A percentile compares a stretch with the other conserved stretches of the same genome.
Conservation (phyloP, 1,140 invertebrate genomes). For the Drosophila nikananu region DNA sequence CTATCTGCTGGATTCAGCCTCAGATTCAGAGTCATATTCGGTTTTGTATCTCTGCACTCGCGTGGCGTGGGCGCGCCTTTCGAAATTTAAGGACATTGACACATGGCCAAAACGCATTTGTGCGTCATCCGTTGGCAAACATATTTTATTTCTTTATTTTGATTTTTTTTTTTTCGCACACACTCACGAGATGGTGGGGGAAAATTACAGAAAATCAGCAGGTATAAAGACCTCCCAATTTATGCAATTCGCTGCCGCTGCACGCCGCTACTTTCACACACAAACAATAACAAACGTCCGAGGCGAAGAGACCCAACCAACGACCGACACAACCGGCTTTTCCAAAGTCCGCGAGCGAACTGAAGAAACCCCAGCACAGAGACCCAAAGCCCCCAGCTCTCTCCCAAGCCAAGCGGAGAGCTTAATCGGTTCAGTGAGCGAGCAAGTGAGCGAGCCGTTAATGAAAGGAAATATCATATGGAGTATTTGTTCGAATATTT, state of each 20-base stretch:
- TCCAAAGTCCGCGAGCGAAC: constrained; percentile 61
- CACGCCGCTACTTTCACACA: constrained; percentile 68
- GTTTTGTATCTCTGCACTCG: constrained; percentile 37
- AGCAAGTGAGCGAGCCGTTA: background rate
- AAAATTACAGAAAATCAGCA: constrained; percentile 35
- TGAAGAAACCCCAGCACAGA: constrained; percentile 48
- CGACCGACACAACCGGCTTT: constrained; percentile 65
- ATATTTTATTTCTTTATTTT: constrained; percentile 15
- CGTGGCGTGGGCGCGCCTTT: constrained; percentile 55
- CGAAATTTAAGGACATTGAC: constrained; percentile 76
- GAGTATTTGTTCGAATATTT: background rate
- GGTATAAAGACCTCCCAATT: constrained; percentile 55
- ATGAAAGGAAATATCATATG: background rate
- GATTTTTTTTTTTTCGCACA: constrained; percentile 6
- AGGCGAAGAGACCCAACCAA: constrained; percentile 1
- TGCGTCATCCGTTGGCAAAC: constrained; percentile 63
- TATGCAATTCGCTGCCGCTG: constrained; percentile 65
- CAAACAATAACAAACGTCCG: constrained; percentile 72
- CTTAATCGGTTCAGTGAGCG: constrained; percentile 15
- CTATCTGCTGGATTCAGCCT: constrained; percentile 23
- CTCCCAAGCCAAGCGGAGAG: constrained; percentile 18
- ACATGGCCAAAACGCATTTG: constrained; percentile 62
- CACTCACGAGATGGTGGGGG: constrained; percentile 14
- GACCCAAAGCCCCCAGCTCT: constrained; percentile 39
- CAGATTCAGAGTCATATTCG: constrained; percentile 7